Conservation (phyloP, 2,888 invertebrate genomes). For the Tipula confusa region DNA sequence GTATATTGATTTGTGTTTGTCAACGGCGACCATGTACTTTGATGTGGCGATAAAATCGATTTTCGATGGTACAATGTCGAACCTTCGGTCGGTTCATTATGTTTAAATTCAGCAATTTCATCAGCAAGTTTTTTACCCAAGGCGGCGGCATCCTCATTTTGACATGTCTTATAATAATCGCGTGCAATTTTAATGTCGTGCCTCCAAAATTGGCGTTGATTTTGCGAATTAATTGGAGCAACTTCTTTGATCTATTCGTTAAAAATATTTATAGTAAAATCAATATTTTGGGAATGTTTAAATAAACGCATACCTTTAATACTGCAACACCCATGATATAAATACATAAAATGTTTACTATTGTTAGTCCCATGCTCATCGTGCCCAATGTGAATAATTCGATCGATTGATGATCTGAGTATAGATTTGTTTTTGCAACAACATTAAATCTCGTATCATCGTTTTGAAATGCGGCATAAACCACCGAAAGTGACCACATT, state of each 20-base stretch:
- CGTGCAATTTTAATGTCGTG: constrained; percentile 60
- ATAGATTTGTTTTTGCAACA: constrained; percentile 51
- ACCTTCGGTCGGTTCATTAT: constrained; percentile 30
- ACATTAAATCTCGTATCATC: constrained; percentile 49
- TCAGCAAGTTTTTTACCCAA: constrained; percentile 42
- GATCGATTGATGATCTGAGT: constrained; percentile 56
- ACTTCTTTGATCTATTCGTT: constrained; percentile 57
- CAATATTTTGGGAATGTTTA: neutral
- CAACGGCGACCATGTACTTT: constrained; percentile 47
- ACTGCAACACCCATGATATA: constrained; percentile 65
- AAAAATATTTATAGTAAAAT: constrained; percentile 28
- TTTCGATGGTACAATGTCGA: neutral
- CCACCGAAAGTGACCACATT: constrained; percentile 60
- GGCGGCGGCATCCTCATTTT: constrained; percentile 42
- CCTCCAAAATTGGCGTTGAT: constrained; percentile 57
- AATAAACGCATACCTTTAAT: constrained; percentile 55
- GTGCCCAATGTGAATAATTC: constrained; percentile 63
- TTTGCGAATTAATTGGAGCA: constrained; percentile 53
- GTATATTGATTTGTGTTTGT: constrained; percentile 36
- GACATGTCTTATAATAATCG: constrained; percentile 53
- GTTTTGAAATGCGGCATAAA: constrained; percentile 53
- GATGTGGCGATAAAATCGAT: constrained; percentile 37
- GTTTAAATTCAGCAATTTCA: constrained; percentile 43
- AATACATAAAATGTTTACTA: constrained; percentile 70
- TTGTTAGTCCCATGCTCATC: constrained; percentile 65